Evolutionary conservation across 2,888 invertebrate genomes (phyloP).

Genomic region (Hartigia nigra): DNA sequence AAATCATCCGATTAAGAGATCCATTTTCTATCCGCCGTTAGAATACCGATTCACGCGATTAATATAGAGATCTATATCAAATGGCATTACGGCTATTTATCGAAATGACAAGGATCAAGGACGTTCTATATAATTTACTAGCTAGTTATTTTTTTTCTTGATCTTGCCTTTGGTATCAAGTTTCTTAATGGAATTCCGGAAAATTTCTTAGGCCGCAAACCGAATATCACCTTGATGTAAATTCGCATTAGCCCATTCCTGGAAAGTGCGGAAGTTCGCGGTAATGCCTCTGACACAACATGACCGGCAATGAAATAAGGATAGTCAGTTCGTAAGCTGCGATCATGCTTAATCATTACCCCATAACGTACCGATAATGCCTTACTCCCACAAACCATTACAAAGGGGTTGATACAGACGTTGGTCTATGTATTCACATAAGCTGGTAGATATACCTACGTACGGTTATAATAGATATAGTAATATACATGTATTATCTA

Average conservation of each 20-base stretch:
- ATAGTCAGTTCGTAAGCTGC: conserved; percentile 8
- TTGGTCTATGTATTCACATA: neutral
- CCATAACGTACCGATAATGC: conserved; percentile 12
- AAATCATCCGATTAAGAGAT: neutral
- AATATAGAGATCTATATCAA: neutral
- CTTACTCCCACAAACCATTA: neutral
- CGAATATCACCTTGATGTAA: neutral
- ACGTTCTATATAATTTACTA: neutral
- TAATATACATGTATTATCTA: neutral
- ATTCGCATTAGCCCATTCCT: neutral
- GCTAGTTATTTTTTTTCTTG: neutral
- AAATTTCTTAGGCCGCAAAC: neutral
- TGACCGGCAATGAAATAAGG: conserved; percentile 14
- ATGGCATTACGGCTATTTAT: neutral
- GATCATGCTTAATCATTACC: conserved; percentile 16
- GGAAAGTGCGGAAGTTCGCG: neutral
- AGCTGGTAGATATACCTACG: neutral
- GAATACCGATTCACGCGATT: neutral
- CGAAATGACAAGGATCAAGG: neutral
- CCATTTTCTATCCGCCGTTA: neutral
- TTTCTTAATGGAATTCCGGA: neutral
- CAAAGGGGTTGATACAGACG: neutral
- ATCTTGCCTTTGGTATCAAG: neutral
- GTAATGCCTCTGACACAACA: neutral
- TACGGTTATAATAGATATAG: neutral